phyloP scores from a whole-genome alignment of 2,888 invertebrate species.

The Eupithecia subfuscata region DNA sequence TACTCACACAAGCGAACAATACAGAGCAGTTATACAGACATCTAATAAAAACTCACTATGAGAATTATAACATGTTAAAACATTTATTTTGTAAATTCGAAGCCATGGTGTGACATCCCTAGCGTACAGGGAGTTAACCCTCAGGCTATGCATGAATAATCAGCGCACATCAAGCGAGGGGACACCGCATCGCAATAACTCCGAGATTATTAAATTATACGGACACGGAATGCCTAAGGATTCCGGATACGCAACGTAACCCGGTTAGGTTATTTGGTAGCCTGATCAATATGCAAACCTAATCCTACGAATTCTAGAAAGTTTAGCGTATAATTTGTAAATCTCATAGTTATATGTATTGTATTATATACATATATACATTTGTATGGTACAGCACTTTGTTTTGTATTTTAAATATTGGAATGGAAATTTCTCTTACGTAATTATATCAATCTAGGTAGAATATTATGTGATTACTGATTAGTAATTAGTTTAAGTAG shows the following conservation, averaged over 20 bases:
- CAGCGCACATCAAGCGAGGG: constrained; percentile 58
- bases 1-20: too few relatives aligned
- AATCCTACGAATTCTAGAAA: not conserved
- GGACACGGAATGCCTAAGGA: constrained; percentile 58
- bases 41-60: too few relatives aligned
- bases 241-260: constrained; percentile 40
- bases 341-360: too few relatives aligned
- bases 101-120: constrained; percentile 23
- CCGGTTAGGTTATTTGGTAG: constrained; percentile 34
- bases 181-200: constrained; percentile 68
- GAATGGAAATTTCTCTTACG: too few relatives aligned
- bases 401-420: too few relatives aligned
- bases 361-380: too few relatives aligned
- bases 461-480: too few relatives aligned
- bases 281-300: constrained; percentile 44
- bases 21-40: too few relatives aligned
- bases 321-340: not conserved
- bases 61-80: too few relatives aligned
- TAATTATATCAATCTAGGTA: too few relatives aligned
- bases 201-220: constrained; percentile 81
- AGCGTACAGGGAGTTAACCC: constrained; percentile 60
- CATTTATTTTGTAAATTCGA: not conserved
- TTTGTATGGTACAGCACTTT: too few relatives aligned
- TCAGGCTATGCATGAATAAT: constrained; percentile 78
- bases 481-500: too few relatives aligned